Conservation (phyloP, 2,113 vertebrate genomes). For the Illadopsis cleaveri region DNA sequence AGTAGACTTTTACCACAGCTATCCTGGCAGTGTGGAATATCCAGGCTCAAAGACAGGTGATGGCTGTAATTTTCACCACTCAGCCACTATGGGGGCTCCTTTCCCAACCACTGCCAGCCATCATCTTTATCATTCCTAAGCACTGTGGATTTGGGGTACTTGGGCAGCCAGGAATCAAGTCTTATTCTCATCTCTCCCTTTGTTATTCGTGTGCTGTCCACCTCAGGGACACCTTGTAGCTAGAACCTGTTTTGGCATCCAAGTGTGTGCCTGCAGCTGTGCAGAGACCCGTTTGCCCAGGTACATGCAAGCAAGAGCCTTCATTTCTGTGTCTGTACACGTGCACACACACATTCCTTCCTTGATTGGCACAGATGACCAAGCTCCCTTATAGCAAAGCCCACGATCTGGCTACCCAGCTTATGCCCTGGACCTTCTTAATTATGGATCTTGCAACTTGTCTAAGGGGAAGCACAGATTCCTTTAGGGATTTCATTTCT, state of each 20-base stretch:
- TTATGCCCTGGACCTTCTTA: background rate
- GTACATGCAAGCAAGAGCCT: accelerated
- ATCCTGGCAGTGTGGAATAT: slow-evolving; percentile 30
- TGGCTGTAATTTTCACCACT: slow-evolving; percentile 30
- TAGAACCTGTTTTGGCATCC: background rate
- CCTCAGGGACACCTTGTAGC: background rate
- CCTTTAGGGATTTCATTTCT: background rate
- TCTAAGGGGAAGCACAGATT: background rate
- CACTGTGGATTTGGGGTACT: background rate
- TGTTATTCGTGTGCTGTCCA: background rate
- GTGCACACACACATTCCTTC: background rate
- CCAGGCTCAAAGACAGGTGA: slow-evolving; percentile 19
- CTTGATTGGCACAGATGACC: background rate
- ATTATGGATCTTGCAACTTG: background rate
- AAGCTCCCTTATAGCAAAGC: background rate
- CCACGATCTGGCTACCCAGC: background rate
- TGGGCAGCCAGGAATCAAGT: background rate
- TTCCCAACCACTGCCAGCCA: slow-evolving; percentile 7
- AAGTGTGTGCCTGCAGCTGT: background rate
- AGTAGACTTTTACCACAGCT: slow-evolving; percentile 65
- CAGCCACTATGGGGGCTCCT: background rate
- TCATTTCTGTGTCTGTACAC: accelerated
- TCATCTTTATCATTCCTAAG: slow-evolving; percentile 49
- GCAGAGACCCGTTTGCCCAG: background rate
- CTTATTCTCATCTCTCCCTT: background rate